Percentiles rank a stretch among this genome's conserved stretches.
These are phyloP conservation scores for Hapalemur alaotrensis DNA, from an alignment of 2,797 vertebrate genomes.

Conservation along the genomic window DNA sequence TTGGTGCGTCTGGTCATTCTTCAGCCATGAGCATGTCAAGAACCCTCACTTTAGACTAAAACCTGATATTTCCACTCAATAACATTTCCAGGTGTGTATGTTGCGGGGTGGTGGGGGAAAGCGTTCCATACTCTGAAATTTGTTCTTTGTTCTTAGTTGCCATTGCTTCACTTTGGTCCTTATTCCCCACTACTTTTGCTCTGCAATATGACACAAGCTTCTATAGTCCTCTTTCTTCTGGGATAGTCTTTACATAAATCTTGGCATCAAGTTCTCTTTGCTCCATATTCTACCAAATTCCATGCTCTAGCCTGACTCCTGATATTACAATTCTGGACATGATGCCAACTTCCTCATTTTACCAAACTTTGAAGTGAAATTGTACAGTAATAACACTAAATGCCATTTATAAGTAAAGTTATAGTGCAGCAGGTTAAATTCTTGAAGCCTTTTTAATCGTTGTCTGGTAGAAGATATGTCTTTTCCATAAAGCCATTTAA, in stretches of 20 bases:
- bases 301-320: neutral
- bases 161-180: rapidly evolving
- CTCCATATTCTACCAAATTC: neutral
- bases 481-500: neutral
- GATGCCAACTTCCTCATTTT: neutral
- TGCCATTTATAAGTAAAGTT: neutral
- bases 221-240: neutral
- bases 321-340: neutral
- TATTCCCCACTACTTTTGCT: neutral
- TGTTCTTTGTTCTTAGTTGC: neutral
- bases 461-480: neutral
- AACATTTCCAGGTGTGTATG: neutral
- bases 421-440: neutral
- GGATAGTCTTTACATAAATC: neutral
- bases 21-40: too few species aligned
- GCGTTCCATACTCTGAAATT: neutral
- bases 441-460: neutral
- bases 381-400: neutral
- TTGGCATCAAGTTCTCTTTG: neutral
- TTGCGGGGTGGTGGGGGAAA: too few species aligned
- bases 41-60: too few species aligned
- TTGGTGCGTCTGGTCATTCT: too few species aligned
- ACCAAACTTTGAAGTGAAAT: neutral
- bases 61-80: neutral
- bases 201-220: neutral